Evolutionary conservation across 64 coral and sea anemone genomes (phyloP).

Genomic region (Orbicella faveolata): DNA sequence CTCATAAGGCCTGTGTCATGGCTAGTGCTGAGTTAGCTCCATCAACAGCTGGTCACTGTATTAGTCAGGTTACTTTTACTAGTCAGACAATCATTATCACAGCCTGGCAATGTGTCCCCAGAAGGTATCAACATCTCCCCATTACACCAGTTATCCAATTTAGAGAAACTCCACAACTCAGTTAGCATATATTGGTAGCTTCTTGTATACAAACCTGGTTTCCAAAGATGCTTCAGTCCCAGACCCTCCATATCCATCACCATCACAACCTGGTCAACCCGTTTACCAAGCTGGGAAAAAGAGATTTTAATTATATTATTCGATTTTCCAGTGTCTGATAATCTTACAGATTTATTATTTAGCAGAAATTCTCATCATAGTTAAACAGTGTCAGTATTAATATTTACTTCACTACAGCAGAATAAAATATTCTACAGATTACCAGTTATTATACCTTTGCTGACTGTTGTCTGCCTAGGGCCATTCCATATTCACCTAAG

Average conservation of each 20-base stretch:
- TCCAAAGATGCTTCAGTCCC: conserved; percentile 90
- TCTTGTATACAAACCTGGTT: conserved; percentile 65
- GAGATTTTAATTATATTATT: background rate
- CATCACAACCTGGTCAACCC: conserved; percentile 73
- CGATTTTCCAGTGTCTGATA: no score
- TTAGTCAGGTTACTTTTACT: no score
- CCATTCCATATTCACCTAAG: conserved; percentile 57
- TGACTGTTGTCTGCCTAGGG: conserved; percentile 55
- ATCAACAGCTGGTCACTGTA: background rate
- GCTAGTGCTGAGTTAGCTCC: background rate
- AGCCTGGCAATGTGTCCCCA: no score
- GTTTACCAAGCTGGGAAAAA: conserved; percentile 48
- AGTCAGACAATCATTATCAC: no score
- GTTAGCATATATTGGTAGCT: background rate
- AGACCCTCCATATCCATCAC: conserved; percentile 92
- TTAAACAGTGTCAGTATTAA: no score
- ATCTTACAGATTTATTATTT: no score
- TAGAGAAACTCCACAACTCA: background rate
- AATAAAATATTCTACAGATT: no score
- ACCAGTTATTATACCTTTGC: conserved; percentile 47
- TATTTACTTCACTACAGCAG: no score
- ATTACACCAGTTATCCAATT: no score
- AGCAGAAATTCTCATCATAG: no score
- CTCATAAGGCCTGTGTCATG: no score
- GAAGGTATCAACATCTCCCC: no score